Base-by-base conservation (phyloP, 2,797 vertebrate genomes). In the Limosa lapponica region DNA sequence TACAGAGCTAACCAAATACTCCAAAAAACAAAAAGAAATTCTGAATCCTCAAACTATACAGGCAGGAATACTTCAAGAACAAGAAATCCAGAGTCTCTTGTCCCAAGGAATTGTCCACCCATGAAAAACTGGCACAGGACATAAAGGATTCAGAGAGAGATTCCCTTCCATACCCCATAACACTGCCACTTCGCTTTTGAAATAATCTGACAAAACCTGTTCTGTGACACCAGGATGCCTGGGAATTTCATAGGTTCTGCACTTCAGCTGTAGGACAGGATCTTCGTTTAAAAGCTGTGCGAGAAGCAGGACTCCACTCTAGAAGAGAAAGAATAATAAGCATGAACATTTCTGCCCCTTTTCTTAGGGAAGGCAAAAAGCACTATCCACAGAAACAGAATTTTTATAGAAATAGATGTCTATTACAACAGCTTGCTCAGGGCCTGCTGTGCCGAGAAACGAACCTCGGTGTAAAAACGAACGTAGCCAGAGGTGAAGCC, bases 401-500 rank as follows among this genome's bases (percentile, higher is more conserved):
- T 44, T 14, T 49, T 49, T n/a, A 32, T 7, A 69, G 58, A 71
- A 67, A 34, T 3, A 67, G n/a, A 8, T 25, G 15, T 79, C 72
- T n/a, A 51, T 51, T 57, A 17, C 48, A 66, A 14, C 8, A 55
- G 37, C 12, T 69, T 18, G 13, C 34, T 24, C 23, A 34, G 36
- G 12, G 18, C 16, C 28, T 44, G 37, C 15, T 18, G 14, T 5
- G 25, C 16, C 12, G 39, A 78, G 37, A 86, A 65, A 30, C 87
- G 2, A 98, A 99, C 99, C 99, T 99, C 99, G 0, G 99, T 99
- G 96, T 99, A 99, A 97, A 99, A 99, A 46, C 99, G 99, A 24
- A 99, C 99, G 0, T 99, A 99, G 80, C 99, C 99, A 6, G 99
- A 99, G 5, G 98, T 99, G 96, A 99, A 99, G 72, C 99, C 99